Base-by-base conservation (phyloP, 2,888 invertebrate genomes). In the Plemyria rubiginata region DNA sequence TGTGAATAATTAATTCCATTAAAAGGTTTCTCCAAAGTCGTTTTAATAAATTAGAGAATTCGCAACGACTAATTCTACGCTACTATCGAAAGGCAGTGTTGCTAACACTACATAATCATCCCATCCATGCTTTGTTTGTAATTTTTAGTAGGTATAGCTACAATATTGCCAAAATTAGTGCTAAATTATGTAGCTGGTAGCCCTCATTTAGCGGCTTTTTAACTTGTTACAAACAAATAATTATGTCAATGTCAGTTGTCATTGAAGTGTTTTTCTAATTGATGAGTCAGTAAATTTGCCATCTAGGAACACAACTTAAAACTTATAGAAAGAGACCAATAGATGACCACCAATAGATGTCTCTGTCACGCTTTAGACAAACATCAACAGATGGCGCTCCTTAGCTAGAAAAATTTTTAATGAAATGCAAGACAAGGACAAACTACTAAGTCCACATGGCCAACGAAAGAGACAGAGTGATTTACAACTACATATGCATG, bases 381-480 rank as follows among this genome's bases (percentile, higher is more conserved):
- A 50, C 28, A 48, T 50, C 71, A 68, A 77, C 51, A 90, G 91
- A 85, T 87, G 88, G 76, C 86, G 75, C 74, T 73, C 77, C 69
- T 6, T 13, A 7, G 4, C 53, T 5, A 6, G 55, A 68, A 15
- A 15, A 8, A 13, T 13, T 4, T 51, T 70, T 84, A 84, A 83
- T 83, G 78, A 84, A 87, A 72, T 56, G 85, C 68, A 73, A 51
- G 77, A 89, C 53, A 76, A 76, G 74, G 84, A 88, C 29, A 72
- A 72, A 62, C 53, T 55, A 51, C 77, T 74, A 48, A 49, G 41
- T 57, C 41, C 29, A 36, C 7, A 4, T 28, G 36, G 38, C 12
- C 69, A 51, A 41, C 75, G 75, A 83, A 65, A 62, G 83, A 80
- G 82, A 78, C 29, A 62, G 66, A 72, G n/a, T 67, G 64, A 79